Conservation (phyloP, 2,888 invertebrate species). For the Myathropa florea region DNA sequence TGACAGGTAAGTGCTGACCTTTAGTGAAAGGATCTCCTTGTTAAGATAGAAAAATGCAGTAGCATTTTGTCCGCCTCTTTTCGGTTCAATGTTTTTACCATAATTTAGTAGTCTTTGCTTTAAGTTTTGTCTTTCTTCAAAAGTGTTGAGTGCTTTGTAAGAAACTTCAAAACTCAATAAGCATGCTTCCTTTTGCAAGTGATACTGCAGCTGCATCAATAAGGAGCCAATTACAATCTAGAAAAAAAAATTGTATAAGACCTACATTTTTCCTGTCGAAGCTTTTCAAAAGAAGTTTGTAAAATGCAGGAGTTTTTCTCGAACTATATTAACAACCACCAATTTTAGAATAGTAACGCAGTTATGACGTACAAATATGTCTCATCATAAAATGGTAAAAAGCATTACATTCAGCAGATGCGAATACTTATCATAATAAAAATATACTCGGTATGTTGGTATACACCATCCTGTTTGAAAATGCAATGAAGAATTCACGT, state of each 20-base stretch:
- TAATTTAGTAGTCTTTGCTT: background rate
- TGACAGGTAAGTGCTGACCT: background rate
- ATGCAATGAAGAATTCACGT: no score
- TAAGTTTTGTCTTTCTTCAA: background rate
- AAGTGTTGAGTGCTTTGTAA: background rate
- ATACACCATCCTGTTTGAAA: no score
- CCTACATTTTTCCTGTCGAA: no score
- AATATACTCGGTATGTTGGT: no score
- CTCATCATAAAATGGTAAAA: no score
- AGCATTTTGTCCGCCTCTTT: constrained; percentile 6
- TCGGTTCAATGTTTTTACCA: constrained; percentile 7
- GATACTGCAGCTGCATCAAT: constrained; percentile 34
- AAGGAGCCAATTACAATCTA: constrained; percentile 28
- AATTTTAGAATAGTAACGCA: no score
- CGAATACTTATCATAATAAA: no score
- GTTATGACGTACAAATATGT: no score
- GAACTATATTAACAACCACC: no score
- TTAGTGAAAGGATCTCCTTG: background rate
- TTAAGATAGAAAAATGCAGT: constrained; percentile 2
- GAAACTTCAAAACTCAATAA: constrained; percentile 21
- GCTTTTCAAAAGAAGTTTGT: no score
- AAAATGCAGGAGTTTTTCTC: no score
- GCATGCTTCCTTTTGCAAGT: constrained; percentile 18
- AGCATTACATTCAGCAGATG: no score
- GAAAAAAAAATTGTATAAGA: background rate